Percentiles rank a stretch among this genome's conserved stretches.
phyloP scores from a whole-genome alignment of 2,888 invertebrate species.

The Oscheius sp. region DNA sequence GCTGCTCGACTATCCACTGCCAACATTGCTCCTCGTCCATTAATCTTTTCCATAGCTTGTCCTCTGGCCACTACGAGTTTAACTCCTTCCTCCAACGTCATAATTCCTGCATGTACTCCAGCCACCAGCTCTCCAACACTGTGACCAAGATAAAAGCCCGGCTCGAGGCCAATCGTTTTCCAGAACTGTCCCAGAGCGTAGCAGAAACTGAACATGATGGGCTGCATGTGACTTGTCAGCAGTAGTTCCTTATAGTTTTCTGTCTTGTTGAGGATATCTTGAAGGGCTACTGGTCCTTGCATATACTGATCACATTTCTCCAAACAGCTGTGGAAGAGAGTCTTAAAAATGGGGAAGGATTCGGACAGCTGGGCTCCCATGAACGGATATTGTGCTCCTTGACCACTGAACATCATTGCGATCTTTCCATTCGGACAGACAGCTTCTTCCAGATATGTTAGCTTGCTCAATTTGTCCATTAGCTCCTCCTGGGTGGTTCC shows the following conservation, averaged over 20 bases:
- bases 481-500: conserved; percentile 41
- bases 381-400: conserved; percentile 61
- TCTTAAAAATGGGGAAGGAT: conserved; percentile 48
- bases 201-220: conserved; percentile 59
- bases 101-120: conserved; percentile 50
- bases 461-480: background rate
- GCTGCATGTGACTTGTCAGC: conserved; percentile 54
- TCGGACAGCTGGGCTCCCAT: conserved; percentile 61
- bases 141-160: conserved; percentile 45
- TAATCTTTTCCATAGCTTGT: conserved; percentile 58
- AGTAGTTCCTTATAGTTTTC: conserved; percentile 43
- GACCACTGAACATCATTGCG: conserved; percentile 59
- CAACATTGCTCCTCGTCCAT: conserved; percentile 58
- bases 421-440: conserved; percentile 38
- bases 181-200: conserved; percentile 59
- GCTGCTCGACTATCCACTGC: conserved; percentile 54
- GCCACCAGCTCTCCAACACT: conserved; percentile 63
- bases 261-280: conserved; percentile 47
- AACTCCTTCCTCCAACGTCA: conserved; percentile 56
- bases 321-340: conserved; percentile 41
- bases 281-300: conserved; percentile 38
- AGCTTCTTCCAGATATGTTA: background rate
- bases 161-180: conserved; percentile 35
- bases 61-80: conserved; percentile 54
- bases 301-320: conserved; percentile 40